Base-by-base conservation (phyloP, 2,888 invertebrate species). In the Tipula vernalis region DNA sequence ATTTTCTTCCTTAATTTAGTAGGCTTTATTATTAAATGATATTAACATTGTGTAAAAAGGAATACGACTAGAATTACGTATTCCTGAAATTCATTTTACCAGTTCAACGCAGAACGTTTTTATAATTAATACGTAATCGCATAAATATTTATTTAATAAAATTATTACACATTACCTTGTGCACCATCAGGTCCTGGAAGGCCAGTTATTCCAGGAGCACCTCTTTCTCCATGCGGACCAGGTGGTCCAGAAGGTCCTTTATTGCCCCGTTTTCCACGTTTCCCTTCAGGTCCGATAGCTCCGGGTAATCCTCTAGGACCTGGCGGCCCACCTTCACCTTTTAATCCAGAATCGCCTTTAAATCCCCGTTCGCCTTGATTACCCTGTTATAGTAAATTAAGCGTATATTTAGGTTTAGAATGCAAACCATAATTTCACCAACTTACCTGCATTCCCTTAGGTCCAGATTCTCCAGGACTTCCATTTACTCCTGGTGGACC, bases 301-400 rank as follows among this genome's bases (percentile, higher is more conserved):
- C 97, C 97, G 0, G 96, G 96, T 10, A 95, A 89, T 36, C 97
- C 97, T 88, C 96, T 93, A 2, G 95, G 95, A 0, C 97, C 97
- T 0, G 94, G 92, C 1, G 92, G 91, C 5, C 97, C 97, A 6
- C 91, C 88, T 91, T 96, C 96, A 42, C 97, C 97, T 91, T 96
- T 95, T 42, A 93, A 92, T 6, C 97, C 97, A 0, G 91, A 89
- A 89, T 97, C 96, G 51, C 97, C 97, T 93, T 96, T 96, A 87
- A 93, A 93, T 8, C 97, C 97, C 89, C 96, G 92, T 91, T 96
- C 96, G 44, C 97, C 97, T 42, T 95, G 94, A 89, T 93, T 91
- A 39, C 96, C 97, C 96, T 96, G 6, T 10, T 39, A 39, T 39
- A 39, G 6, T 3, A 13, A 88, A 42, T 88, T 86, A 88, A 85